phyloP scores from a whole-genome alignment of 2,888 invertebrate genomes.

The Listrodromus nycthemerus region DNA sequence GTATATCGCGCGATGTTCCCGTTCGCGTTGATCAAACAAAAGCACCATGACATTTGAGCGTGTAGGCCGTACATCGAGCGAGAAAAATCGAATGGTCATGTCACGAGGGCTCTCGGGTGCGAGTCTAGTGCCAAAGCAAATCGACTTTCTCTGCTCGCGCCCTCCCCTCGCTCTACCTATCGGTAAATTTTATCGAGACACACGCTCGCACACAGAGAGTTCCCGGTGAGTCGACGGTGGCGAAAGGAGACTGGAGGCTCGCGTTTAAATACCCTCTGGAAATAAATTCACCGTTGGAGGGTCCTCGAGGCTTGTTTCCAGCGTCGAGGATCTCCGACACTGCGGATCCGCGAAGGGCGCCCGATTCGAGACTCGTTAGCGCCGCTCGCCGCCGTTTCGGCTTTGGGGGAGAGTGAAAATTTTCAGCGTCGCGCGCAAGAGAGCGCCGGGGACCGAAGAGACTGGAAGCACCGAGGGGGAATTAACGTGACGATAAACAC shows the following conservation, averaged over 20 bases:
- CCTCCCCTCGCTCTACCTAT: conserved; percentile 29
- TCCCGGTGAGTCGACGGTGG: background rate
- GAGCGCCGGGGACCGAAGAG: conserved; percentile 42
- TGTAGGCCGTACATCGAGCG: conserved; percentile 25
- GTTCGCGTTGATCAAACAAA: conserved; percentile 50
- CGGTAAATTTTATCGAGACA: conserved; percentile 51
- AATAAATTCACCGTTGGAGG: conserved; percentile 74
- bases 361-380: conserved; percentile 77
- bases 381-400: conserved; percentile 50
- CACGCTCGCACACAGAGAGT: conserved; percentile 5
- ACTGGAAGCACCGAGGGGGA: conserved; percentile 60
- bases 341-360: conserved; percentile 10
- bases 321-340: conserved; percentile 20
- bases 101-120: conserved; percentile 38
- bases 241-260: conserved; percentile 3
- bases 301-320: conserved; percentile 70
- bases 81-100: conserved; percentile 47
- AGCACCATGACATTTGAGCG: conserved; percentile 40
- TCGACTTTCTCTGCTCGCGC: conserved; percentile 62
- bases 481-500: conserved; percentile 81
- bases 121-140: conserved; percentile 40
- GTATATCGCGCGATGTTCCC: conserved; percentile 5
- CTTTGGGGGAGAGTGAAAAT: conserved; percentile 58
- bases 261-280: conserved; percentile 65
- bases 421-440: conserved; percentile 53